These are phyloP conservation scores for Panopea generosa DNA, from an alignment of 2,888 invertebrate genomes.

Conservation along the genomic window DNA sequence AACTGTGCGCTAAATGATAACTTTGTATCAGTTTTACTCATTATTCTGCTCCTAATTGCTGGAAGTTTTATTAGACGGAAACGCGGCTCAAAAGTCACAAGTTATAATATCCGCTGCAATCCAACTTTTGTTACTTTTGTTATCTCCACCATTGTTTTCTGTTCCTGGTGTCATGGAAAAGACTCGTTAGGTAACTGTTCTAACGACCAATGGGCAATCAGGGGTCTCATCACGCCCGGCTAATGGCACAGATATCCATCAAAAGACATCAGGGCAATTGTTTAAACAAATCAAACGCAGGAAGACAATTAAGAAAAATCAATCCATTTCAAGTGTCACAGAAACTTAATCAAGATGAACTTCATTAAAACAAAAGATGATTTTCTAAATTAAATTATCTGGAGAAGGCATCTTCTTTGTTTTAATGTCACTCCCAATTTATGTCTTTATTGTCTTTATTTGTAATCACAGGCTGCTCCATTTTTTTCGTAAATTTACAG, in stretches of 20 bases:
- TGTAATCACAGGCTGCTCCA: too few relatives aligned
- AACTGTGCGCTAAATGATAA: constrained; percentile 29
- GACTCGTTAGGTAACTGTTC: constrained; percentile 39
- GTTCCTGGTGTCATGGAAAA: constrained; percentile 41
- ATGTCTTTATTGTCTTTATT: too few relatives aligned
- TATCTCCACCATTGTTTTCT: constrained; percentile 39
- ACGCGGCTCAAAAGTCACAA: constrained; percentile 43
- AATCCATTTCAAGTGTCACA: constrained; percentile 41
- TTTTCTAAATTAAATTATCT: not conserved
- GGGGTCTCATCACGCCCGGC: constrained; percentile 11
- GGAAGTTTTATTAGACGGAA: constrained; percentile 35
- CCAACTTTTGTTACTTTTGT: constrained; percentile 7
- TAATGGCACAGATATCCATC: constrained; percentile 12
- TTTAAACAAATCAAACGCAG: constrained; percentile 34
- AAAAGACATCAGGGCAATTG: constrained; percentile 4
- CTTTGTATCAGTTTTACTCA: constrained; percentile 37
- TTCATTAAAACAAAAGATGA: constrained; percentile 28
- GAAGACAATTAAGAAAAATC: constrained; percentile 59
- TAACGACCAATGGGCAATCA: constrained; percentile 19
- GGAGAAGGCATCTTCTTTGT: too few relatives aligned
- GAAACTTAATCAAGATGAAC: constrained; percentile 26
- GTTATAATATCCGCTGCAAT: constrained; percentile 35
- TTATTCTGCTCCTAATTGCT: constrained; percentile 48
- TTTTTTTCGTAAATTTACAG: too few relatives aligned
- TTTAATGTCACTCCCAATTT: too few relatives aligned